Conservation (phyloP, 2,113 vertebrate species). For the Oncorhynchus gorbuscha region DNA sequence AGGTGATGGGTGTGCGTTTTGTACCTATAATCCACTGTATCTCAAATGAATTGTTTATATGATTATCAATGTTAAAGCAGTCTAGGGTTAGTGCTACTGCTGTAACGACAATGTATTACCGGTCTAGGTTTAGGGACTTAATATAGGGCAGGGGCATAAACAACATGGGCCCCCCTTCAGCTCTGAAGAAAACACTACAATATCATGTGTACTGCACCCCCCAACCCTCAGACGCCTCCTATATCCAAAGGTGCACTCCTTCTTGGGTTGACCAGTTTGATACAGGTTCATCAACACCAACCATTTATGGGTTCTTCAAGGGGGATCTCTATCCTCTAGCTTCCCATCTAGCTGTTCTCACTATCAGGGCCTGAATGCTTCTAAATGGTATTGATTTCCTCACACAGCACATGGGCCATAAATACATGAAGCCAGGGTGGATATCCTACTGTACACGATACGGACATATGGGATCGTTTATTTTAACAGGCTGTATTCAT, state of each 20-base stretch:
- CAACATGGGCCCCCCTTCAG: background rate
- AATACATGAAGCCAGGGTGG: conserved; percentile 7
- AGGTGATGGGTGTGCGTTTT: background rate
- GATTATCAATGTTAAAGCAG: background rate
- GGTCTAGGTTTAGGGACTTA: background rate
- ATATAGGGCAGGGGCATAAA: background rate
- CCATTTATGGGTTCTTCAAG: background rate
- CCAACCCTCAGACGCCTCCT: background rate
- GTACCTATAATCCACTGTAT: background rate
- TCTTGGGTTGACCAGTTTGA: background rate
- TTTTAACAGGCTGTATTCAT: too few species aligned
- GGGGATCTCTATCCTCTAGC: conserved; percentile 39
- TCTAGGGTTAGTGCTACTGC: too few species aligned
- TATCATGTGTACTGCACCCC: too few species aligned
- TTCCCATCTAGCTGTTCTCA: conserved; percentile 69
- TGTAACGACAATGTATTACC: too few species aligned
- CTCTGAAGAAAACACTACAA: background rate
- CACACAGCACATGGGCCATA: conserved; percentile 21
- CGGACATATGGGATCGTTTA: background rate
- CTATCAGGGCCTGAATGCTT: conserved; percentile 35
- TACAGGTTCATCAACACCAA: conserved; percentile 34
- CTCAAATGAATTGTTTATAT: background rate
- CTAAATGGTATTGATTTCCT: conserved; percentile 59
- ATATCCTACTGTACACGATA: background rate
- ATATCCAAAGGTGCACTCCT: background rate